Evolutionary conservation across 2,797 vertebrate species (phyloP).

Genomic region (Tarsius wallacei): DNA sequence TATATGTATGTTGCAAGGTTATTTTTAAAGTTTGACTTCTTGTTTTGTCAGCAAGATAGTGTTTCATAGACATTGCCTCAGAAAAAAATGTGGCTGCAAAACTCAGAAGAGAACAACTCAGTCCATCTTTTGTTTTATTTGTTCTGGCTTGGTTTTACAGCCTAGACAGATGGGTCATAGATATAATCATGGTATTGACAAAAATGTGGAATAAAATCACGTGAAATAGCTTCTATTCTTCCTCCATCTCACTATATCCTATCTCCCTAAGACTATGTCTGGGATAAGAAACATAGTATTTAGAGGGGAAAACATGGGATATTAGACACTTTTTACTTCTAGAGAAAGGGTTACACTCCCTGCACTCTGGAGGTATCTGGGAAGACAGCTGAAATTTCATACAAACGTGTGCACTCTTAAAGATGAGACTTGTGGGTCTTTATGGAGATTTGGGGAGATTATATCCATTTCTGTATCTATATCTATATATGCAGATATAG

Average conservation of each 20-base stretch:
- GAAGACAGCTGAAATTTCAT: neutral
- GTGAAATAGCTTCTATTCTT: neutral
- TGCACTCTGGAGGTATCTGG: neutral
- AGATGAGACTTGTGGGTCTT: no score
- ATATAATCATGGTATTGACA: neutral
- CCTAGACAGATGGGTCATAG: neutral
- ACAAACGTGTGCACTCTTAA: neutral
- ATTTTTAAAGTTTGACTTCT: neutral
- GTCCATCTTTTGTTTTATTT: neutral
- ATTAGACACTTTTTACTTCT: neutral
- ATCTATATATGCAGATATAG: neutral
- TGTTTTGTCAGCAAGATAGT: neutral
- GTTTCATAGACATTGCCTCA: neutral
- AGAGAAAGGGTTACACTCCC: neutral
- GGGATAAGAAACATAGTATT: neutral
- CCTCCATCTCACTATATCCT: neutral
- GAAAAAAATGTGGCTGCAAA: neutral
- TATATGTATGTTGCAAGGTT: neutral
- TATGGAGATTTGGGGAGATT: neutral
- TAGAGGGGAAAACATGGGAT: neutral
- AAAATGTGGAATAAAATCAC: neutral
- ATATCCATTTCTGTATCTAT: neutral
- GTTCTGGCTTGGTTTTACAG: neutral
- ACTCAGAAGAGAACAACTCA: neutral
- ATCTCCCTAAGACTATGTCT: neutral